These are phyloP conservation scores for Acinonyx jubatus DNA, from an alignment of 2,113 vertebrate species.

Conservation along the genomic window DNA sequence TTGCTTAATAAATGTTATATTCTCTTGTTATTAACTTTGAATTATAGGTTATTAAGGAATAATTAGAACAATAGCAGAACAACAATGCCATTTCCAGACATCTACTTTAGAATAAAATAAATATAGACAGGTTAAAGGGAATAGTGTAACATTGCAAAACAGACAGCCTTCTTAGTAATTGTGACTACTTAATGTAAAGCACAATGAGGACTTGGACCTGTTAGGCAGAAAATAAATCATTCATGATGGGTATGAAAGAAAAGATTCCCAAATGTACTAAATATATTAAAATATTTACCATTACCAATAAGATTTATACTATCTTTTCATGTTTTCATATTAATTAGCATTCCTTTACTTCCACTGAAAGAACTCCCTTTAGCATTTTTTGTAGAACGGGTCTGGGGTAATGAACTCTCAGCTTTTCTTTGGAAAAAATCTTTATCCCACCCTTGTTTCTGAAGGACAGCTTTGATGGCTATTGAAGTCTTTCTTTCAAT, in stretches of 20 bases:
- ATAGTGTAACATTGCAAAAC: neutral
- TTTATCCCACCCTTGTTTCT: neutral
- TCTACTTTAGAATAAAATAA: neutral
- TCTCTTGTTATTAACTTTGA: neutral
- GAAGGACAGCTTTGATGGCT: neutral
- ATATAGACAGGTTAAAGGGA: neutral
- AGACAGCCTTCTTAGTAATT: neutral
- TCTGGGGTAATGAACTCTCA: neutral
- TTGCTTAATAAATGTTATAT: neutral
- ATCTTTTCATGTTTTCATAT: neutral
- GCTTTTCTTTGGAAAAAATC: neutral
- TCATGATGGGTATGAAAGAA: conserved; percentile 4
- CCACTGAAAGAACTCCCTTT: neutral
- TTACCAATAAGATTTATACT: neutral
- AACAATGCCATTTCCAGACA: neutral
- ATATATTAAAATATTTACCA: conserved; percentile 33
- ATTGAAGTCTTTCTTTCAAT: neutral
- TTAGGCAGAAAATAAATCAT: conserved; percentile 36
- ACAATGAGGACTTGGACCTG: neutral
- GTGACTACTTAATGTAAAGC: neutral
- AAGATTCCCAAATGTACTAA: conserved; percentile 21
- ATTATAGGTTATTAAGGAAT: neutral
- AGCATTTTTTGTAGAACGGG: neutral
- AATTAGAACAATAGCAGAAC: neutral
- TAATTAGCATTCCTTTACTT: neutral